These are phyloP conservation scores for Hypomesus transpacificus DNA, from an alignment of 2,113 vertebrate genomes.

Conservation along the genomic window DNA sequence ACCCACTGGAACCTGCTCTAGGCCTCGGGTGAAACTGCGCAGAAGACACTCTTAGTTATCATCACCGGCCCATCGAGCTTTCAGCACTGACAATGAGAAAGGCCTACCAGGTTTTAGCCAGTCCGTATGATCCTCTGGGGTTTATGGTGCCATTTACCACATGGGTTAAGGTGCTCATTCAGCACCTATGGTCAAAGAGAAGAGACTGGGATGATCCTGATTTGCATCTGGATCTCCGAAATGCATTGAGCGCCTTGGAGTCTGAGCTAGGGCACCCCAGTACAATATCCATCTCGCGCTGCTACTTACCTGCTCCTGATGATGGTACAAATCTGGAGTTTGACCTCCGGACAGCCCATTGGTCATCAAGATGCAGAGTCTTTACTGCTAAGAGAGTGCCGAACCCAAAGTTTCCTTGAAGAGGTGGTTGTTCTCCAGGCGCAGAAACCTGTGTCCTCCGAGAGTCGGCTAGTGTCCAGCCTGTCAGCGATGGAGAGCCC, in stretches of 20 bases:
- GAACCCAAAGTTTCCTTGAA: neutral
- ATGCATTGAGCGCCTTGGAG: too few species aligned
- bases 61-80: too few species aligned
- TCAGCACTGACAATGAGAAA: neutral
- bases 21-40: too few species aligned
- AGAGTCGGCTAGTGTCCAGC: too few species aligned
- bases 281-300: too few species aligned
- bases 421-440: neutral
- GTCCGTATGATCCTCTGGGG: slow-evolving; percentile 7
- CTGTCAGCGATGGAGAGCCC: too few species aligned
- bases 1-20: too few species aligned
- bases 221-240: neutral
- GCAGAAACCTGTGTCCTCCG: too few species aligned
- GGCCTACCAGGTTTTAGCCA: neutral
- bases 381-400: too few species aligned
- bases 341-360: neutral
- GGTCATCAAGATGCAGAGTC: too few species aligned
- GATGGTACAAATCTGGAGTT: neutral
- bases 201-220: neutral
- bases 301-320: neutral
- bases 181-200: slow-evolving; percentile 2
- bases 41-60: too few species aligned
- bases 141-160: neutral
- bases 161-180: neutral
- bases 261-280: too few species aligned